Evolutionary conservation across 1,140 invertebrate genomes (phyloP).

Genomic region (Euura lappo): DNA sequence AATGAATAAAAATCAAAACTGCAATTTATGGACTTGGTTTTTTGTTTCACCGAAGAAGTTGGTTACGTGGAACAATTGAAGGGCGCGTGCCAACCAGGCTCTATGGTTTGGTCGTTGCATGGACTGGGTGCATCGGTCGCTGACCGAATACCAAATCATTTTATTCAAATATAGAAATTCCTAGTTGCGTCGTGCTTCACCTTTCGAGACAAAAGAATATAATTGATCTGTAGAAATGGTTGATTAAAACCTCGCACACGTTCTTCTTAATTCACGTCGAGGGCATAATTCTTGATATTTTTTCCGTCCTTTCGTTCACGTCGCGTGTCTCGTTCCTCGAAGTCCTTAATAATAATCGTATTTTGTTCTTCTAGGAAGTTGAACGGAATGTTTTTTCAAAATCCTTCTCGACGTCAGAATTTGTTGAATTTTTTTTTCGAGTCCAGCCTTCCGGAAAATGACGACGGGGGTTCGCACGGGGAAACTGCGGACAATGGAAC

Average conservation of each 20-base stretch:
- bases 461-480: constrained; percentile 8
- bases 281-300: background rate
- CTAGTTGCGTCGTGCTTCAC: background rate
- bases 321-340: background rate
- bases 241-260: background rate
- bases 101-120: background rate
- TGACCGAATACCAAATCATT: background rate
- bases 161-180: background rate
- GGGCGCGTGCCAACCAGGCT: background rate
- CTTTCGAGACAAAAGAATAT: background rate
- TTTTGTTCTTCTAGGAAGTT: background rate
- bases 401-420: background rate
- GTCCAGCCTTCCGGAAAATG: constrained; percentile 19
- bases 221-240: background rate
- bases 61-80: background rate
- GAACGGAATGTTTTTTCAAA: background rate
- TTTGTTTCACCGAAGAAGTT: no score
- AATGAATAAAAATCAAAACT: no score
- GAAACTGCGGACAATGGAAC: background rate
- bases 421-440: constrained; percentile 2
- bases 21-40: no score
- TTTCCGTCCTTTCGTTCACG: background rate
- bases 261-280: background rate
- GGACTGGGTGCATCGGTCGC: background rate
- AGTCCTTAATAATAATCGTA: background rate